These are phyloP conservation scores for Arothron firmamentum DNA, from an alignment of 2,113 vertebrate species.

Conservation along the genomic window DNA sequence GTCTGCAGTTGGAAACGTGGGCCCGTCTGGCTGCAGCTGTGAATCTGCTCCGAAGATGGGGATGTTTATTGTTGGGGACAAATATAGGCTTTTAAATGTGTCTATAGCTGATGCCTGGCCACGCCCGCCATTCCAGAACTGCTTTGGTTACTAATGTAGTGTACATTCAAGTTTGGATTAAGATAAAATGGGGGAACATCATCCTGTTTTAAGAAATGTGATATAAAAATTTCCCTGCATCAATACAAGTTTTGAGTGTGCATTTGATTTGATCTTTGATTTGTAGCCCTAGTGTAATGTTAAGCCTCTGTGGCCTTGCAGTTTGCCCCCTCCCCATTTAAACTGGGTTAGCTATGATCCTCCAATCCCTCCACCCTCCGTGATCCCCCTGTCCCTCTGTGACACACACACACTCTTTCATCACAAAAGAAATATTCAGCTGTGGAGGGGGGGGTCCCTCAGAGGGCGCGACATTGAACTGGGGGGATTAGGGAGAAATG, in stretches of 20 bases:
- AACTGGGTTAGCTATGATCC: constrained; percentile 70
- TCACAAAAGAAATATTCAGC: constrained; percentile 77
- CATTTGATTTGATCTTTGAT: constrained; percentile 41
- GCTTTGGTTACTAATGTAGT: constrained; percentile 60
- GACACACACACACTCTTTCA: constrained; percentile 28
- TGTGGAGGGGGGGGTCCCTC: constrained; percentile 66
- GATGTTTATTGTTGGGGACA: constrained; percentile 66
- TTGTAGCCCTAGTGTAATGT: constrained; percentile 61
- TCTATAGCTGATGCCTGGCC: constrained; percentile 68
- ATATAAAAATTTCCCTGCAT: constrained; percentile 61
- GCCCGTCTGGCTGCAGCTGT: constrained; percentile 64
- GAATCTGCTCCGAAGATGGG: constrained; percentile 57
- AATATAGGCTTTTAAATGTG: constrained; percentile 71
- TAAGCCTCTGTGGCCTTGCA: constrained; percentile 68
- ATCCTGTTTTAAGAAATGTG: constrained; percentile 27
- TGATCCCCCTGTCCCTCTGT: constrained; percentile 16
- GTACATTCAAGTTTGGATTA: constrained; percentile 45
- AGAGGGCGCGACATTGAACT: constrained; percentile 72
- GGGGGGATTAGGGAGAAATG: constrained; percentile 74
- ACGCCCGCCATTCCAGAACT: constrained; percentile 55
- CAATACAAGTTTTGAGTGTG: constrained; percentile 37
- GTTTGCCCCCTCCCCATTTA: constrained; percentile 72
- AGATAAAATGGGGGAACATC: neutral
- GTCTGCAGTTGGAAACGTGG: constrained; percentile 53
- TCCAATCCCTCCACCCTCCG: constrained; percentile 19